Base-by-base conservation (phyloP, 2,888 invertebrate species). In the Ectemnius cavifrons region DNA sequence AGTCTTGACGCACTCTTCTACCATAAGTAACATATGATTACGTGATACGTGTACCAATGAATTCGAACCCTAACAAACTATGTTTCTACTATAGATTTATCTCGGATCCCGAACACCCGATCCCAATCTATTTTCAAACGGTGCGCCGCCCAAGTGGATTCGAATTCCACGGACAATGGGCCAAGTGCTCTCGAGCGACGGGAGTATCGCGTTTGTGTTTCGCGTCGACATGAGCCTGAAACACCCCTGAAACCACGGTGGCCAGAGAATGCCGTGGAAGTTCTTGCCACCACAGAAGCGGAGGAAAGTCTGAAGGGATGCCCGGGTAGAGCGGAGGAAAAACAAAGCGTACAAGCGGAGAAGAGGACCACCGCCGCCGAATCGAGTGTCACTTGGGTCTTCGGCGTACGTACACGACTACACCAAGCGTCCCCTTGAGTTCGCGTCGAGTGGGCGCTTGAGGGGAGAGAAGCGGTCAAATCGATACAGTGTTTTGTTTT, bases 331-430 rank as follows among this genome's bases (percentile, higher is more conserved):
- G 69, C 71, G 69, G 56, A 71, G 73, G 63, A 85, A 81, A 86
- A 85, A 84, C 79, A 85, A 82, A 85, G 79, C 78, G 77, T 79
- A 85, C 85, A 37, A 11, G 71, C 73, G 69, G 83, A 86, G 83
- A 86, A 86, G 83, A 86, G 84, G 80, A 83, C 83, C 80, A 81
- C 79, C 81, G 79, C 79, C 81, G 79, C 76, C 77, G 86, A 87
- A 85, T 85, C 87, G 86, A 90, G 88, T 86, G 89, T 87, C 89
- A 87, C 89, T 89, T 86, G 37, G 37, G 88, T 88, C 86, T 85
- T 85, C 79, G 79, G 67, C 77, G 84, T 37, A 37, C 37, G 37
- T 37, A 37, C 37, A 11, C 8, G 37, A 37, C 20, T 37, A 37
- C 77, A 79, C 73, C 78, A 70, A 84, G 78, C 71, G 67, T 86